Evolutionary conservation across 2,113 vertebrate species (phyloP), one percentile per base, ranked within the genome.

Genomic region (Reinhardtius hippoglossoides): DNA sequence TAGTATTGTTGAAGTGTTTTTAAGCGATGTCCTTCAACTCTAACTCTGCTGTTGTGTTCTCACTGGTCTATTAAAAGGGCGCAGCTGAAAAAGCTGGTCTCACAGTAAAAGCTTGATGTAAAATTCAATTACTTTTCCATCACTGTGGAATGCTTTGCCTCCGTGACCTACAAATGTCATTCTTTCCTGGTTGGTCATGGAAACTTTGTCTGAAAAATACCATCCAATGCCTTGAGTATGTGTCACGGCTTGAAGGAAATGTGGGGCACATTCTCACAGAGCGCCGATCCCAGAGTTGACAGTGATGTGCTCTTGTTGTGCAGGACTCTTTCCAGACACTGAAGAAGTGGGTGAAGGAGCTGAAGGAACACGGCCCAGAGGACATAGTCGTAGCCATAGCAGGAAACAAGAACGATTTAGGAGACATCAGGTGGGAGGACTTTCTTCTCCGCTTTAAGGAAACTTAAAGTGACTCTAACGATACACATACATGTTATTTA

Each of bases 341-440:
- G 93, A 99, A 99, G 94, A 99, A 97, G 84, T 99, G 98, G 98
- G 98, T 99, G 74, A 98, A 99, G 89, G 97, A 99, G 85, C 92
- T 99, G 74, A 99, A 98, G 88, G 97, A 99, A 75, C 98, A 98
- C 0, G 98, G 97, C 20, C 98, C 98, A 42, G 97, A 99, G 85
- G 97, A 99, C 91, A 99, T 99, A 35, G 97, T 99, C 16, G 97
- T 99, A 91, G 98, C 97, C 27, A 99, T 99, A 0, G 98, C 97
- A 77, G 98, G 98, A 81, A 99, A 99, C 90, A 99, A 99, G 88
- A 99, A 97, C 73, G 98, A 99, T 87, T 95, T 99, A 87, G 96
- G 96, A 57, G 98, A 99, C 91, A 98, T 98, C 89, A 97, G 98
- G 98, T 99, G 48, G 40, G 62, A 24, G 23, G 1, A 16, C 15